Conservation (phyloP, 2,113 vertebrate species). For the Ammodytes marinus region DNA sequence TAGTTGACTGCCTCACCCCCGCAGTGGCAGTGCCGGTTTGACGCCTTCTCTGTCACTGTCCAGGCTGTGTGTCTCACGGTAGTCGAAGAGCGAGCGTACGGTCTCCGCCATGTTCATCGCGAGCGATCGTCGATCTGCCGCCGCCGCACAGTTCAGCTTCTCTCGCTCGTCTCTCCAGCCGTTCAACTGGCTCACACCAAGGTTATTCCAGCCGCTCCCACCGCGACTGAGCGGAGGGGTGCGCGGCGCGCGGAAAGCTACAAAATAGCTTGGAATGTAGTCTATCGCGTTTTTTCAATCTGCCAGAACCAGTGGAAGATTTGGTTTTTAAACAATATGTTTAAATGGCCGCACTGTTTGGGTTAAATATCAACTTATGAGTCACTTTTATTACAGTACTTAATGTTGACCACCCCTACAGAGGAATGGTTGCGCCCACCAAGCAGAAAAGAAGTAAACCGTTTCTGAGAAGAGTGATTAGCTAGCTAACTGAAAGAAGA, state of each 20-base stretch:
- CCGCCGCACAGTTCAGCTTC: slow-evolving; percentile 58
- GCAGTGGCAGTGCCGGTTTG: slow-evolving; percentile 73
- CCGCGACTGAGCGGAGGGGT: slow-evolving; percentile 43
- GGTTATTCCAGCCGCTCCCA: slow-evolving; percentile 80
- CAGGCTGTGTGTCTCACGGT: slow-evolving; percentile 80
- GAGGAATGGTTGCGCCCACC: slow-evolving; percentile 64
- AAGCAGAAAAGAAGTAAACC: slow-evolving; percentile 66
- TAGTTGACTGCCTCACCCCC: slow-evolving; percentile 81
- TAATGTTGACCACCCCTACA: slow-evolving; percentile 1
- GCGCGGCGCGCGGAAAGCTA: neutral
- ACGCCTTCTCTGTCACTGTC: slow-evolving; percentile 81
- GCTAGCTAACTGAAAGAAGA: slow-evolving; percentile 37
- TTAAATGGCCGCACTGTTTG: accelerated
- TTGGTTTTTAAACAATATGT: accelerated
- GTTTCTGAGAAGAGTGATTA: slow-evolving; percentile 68
- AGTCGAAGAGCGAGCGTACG: slow-evolving; percentile 82
- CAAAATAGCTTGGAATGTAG: neutral
- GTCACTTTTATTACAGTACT: slow-evolving; percentile 8
- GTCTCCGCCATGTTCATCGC: slow-evolving; percentile 84
- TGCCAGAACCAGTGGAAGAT: accelerated
- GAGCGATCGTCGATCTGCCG: slow-evolving; percentile 56
- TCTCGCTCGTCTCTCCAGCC: slow-evolving; percentile 71
- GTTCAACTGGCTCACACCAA: slow-evolving; percentile 76
- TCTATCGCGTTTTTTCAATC: accelerated
- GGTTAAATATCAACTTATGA: neutral